Evolutionary conservation across 2,113 vertebrate species (phyloP).

Genomic region (Pseudonaja textilis): DNA sequence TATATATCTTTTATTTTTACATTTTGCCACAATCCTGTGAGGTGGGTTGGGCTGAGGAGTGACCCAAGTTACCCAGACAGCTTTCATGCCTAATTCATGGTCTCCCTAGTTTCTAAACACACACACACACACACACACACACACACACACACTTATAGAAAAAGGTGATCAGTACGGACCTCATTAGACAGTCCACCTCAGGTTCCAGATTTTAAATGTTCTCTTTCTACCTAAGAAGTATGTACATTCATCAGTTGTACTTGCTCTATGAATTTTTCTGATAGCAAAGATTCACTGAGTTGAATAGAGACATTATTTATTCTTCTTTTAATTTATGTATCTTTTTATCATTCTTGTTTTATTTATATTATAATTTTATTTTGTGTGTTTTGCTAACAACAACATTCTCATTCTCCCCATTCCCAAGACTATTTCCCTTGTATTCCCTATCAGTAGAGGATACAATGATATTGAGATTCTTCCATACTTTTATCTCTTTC

Average conservation of each 20-base stretch:
- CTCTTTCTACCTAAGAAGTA: not conserved
- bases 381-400: not conserved
- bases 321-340: not conserved
- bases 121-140: not conserved
- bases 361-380: not conserved
- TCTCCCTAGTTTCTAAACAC: not conserved
- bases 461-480: not conserved
- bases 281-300: not conserved
- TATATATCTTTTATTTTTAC: not conserved
- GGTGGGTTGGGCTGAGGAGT: not conserved
- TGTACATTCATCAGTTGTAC: not conserved
- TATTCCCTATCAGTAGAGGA: not conserved
- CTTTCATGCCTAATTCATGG: not conserved
- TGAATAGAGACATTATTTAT: not conserved
- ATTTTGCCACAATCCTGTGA: not conserved
- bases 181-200: not conserved
- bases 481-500: not conserved
- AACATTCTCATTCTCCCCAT: not conserved
- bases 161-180: not conserved
- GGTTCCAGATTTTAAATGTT: not conserved
- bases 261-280: not conserved
- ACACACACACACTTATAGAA: not conserved
- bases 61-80: not conserved
- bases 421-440: not conserved
- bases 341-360: not conserved